These are phyloP conservation scores for Chloropsis cyanopogon DNA, from an alignment of 2,113 vertebrate species.

Conservation along the genomic window DNA sequence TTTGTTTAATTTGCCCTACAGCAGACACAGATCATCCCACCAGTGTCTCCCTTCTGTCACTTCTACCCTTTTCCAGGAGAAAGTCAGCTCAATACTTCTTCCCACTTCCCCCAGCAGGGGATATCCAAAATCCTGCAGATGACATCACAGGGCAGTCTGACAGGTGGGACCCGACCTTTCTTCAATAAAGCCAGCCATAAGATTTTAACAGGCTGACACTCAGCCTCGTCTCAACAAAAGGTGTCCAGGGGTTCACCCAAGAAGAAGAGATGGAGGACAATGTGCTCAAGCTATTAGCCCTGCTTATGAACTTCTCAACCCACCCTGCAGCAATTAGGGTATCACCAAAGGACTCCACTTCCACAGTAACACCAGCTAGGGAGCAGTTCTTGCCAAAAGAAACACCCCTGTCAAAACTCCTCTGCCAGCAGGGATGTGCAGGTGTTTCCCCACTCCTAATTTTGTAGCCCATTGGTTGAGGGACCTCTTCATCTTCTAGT, in stretches of 20 bases:
- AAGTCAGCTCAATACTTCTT: neutral
- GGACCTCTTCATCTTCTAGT: neutral
- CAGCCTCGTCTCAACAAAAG: neutral
- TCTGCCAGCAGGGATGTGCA: neutral
- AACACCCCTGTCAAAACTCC: neutral
- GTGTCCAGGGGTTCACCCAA: neutral
- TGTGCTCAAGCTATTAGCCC: neutral
- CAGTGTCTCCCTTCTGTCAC: neutral
- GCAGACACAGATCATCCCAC: neutral
- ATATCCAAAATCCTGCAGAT: neutral
- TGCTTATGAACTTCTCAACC: neutral
- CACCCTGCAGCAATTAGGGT: neutral
- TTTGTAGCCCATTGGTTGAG: neutral
- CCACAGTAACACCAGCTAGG: neutral
- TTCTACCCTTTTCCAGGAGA: neutral
- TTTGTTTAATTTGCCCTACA: neutral
- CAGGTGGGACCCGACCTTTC: neutral
- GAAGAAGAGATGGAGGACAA: neutral
- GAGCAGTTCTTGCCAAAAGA: neutral
- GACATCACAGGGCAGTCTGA: neutral
- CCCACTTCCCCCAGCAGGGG: neutral
- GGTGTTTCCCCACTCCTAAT: neutral
- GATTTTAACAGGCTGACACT: neutral
- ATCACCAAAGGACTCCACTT: neutral
- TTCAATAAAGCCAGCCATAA: neutral